Percentiles rank a stretch among this genome's conserved stretches.
Evolutionary conservation across 35 echinoderm and acorn worm species (phyloP).

Genomic region (Heliocidaris erythrogramma): DNA sequence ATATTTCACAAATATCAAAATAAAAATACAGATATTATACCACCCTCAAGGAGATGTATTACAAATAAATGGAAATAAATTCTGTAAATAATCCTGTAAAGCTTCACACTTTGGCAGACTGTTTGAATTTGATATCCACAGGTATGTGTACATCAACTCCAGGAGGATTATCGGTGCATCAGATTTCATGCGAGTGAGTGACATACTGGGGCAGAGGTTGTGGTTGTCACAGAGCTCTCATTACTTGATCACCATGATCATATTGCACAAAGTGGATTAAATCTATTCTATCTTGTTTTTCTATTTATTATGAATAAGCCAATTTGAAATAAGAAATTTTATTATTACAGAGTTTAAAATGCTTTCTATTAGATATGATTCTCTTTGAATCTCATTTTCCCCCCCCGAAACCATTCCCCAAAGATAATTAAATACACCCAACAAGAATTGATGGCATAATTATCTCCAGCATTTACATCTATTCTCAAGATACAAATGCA

Average conservation of each 20-base stretch:
- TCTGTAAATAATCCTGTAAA: neutral
- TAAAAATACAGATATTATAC: neutral
- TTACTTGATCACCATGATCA: neutral
- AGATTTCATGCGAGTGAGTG: neutral
- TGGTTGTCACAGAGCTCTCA: neutral
- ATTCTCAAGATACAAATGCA: neutral
- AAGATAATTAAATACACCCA: too few species aligned
- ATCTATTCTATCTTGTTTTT: neutral
- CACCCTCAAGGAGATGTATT: neutral
- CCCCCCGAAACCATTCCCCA: too few species aligned
- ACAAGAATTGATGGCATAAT: neutral
- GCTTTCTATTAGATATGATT: too few species aligned
- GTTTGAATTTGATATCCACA: neutral
- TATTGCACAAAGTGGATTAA: neutral
- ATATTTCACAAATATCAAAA: neutral
- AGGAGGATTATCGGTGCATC: neutral
- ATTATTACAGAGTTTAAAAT: too few species aligned
- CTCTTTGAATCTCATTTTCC: too few species aligned
- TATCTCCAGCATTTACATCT: neutral
- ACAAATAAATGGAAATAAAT: neutral
- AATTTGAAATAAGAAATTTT: too few species aligned
- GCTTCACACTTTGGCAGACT: neutral
- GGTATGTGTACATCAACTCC: neutral
- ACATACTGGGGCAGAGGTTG: constrained; percentile 5
- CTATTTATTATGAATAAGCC: neutral